A percentile compares a stretch with the other conserved stretches of the same genome.
These are phyloP conservation scores for Dryoscopus gambensis DNA, from an alignment of 2,113 vertebrate genomes.

Conservation along the genomic window DNA sequence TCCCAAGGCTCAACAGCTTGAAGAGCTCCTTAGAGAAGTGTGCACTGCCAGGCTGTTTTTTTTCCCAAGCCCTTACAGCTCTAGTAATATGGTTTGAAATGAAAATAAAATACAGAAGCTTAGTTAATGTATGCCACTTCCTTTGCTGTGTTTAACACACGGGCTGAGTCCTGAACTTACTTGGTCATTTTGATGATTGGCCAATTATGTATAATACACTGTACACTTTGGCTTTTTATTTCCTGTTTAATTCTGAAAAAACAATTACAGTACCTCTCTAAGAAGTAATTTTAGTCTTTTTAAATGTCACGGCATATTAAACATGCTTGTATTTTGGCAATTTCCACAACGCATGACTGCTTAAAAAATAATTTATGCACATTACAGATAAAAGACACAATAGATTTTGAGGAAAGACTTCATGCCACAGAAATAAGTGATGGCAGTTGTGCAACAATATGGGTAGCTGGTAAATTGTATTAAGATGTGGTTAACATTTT, in stretches of 20 bases:
- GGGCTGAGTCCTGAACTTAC: constrained; percentile 42
- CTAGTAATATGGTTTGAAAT: constrained; percentile 41
- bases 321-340: not conserved
- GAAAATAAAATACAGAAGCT: constrained; percentile 64
- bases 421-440: not conserved
- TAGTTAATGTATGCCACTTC: constrained; percentile 66
- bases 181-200: constrained; percentile 43
- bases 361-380: not conserved
- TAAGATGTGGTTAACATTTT: not conserved
- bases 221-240: constrained; percentile 38
- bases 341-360: not conserved
- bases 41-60: not conserved
- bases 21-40: not conserved
- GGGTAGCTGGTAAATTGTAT: not conserved
- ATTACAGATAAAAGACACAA: not conserved
- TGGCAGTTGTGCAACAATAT: not conserved
- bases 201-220: constrained; percentile 20
- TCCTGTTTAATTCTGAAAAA: constrained; percentile 27
- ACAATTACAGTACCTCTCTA: not conserved
- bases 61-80: not conserved
- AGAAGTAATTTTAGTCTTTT: not conserved
- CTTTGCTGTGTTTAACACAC: constrained; percentile 26
- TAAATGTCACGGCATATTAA: not conserved
- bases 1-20: not conserved
- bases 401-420: not conserved